A percentile compares a stretch with the other conserved stretches of the same genome.
These are phyloP conservation scores for Albula glossodonta DNA, from an alignment of 2,113 vertebrate genomes.

Conservation along the genomic window DNA sequence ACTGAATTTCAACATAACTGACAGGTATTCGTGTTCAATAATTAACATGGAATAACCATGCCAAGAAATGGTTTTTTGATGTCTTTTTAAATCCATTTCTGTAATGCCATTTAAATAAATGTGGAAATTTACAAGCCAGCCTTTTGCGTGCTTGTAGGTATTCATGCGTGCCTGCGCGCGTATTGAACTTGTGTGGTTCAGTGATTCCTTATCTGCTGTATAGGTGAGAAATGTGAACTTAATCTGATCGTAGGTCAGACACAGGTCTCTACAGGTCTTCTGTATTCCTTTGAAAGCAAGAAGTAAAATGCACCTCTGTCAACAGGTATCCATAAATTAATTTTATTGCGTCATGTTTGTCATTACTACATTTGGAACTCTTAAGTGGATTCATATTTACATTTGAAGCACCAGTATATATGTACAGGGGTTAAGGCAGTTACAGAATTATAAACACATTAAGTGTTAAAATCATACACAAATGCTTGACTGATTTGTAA, in stretches of 20 bases:
- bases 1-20: slow-evolving; percentile 29
- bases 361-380: not conserved
- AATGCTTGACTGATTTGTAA: not conserved
- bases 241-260: not conserved
- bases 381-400: not conserved
- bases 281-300: not conserved
- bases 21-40: not conserved
- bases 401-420: not conserved
- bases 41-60: not conserved
- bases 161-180: not conserved
- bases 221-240: not conserved
- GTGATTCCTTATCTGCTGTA: not conserved
- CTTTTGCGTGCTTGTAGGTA: not conserved
- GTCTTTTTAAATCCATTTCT: not conserved
- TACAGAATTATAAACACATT: not conserved
- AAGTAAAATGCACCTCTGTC: not conserved
- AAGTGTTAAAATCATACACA: not conserved
- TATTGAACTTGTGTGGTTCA: not conserved
- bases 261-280: not conserved
- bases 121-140: not conserved
- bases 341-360: not conserved
- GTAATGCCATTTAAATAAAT: not conserved
- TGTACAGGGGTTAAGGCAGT: not conserved
- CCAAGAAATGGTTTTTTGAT: slow-evolving; percentile 25
- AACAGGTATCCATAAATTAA: not conserved